A percentile compares a stretch with the other conserved stretches of the same genome.
Evolutionary conservation across 2,113 vertebrate genomes (phyloP).

Genomic region (Platichthys flesus): DNA sequence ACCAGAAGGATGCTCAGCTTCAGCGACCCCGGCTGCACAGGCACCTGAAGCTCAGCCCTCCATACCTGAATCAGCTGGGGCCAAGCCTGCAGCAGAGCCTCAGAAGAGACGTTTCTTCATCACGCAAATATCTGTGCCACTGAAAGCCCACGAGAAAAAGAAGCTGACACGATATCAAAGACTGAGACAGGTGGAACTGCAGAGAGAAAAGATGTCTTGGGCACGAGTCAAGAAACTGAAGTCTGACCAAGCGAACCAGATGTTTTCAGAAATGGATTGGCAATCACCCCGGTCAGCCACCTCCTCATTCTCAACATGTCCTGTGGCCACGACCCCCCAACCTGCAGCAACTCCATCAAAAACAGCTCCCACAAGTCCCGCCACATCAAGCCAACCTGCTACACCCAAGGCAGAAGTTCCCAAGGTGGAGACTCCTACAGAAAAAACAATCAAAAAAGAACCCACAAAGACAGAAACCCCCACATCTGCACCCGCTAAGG

Average conservation of each 20-base stretch:
- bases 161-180: constrained; percentile 83
- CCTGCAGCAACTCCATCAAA: constrained; percentile 42
- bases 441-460: constrained; percentile 33
- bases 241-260: constrained; percentile 81
- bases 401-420: constrained; percentile 32
- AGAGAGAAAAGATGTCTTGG: constrained; percentile 90
- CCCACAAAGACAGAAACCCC: constrained; percentile 22
- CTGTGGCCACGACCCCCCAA: constrained; percentile 19
- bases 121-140: constrained; percentile 88
- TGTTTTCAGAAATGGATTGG: constrained; percentile 67
- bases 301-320: constrained; percentile 34
- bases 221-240: constrained; percentile 92
- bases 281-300: constrained; percentile 40
- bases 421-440: constrained; percentile 18
- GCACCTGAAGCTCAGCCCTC: constrained; percentile 21
- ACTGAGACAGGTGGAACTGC: constrained; percentile 83
- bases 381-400: constrained; percentile 36
- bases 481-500: constrained; percentile 30
- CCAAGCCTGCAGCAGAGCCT: constrained; percentile 64
- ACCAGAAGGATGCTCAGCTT: constrained; percentile 53
- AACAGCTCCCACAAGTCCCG: constrained; percentile 40
- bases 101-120: constrained; percentile 94
- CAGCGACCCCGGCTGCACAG: constrained; percentile 60
- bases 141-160: constrained; percentile 90
- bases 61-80: constrained; percentile 8